Base-by-base conservation (phyloP, 2,113 vertebrate genomes). In the Archocentrus centrarchus region DNA sequence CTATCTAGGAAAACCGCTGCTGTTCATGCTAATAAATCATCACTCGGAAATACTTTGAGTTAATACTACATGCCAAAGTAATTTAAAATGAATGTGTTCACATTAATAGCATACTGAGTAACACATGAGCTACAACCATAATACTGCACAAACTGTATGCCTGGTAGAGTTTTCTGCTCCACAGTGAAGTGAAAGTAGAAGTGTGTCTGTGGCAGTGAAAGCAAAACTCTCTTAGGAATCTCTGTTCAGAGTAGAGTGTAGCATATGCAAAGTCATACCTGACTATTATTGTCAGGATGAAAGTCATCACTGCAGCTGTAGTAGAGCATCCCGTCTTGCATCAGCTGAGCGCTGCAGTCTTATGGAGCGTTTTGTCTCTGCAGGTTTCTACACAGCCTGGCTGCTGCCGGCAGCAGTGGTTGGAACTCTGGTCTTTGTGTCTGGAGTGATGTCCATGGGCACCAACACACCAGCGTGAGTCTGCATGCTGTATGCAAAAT, bases 351-450 rank as follows among this genome's bases (percentile, higher is more conserved):
- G 59, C 81, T 58, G 63, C 77, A 60, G 81, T 60, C 86, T 91
- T 82, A 88, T 80, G 84, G 3, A 80, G n/a, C 62, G 79, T 55
- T 88, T 6, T 90, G 59, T 83, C 62, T 88, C 77, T 88, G 79
- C 86, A 96, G 96, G 96, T 50, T 97, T 96, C 94, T 96, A 96
- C 91, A 96, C 95, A 4, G 94, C 95, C 20, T 97, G 96, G 96
- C 95, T 97, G 47, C 95, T 97, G 78, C 96, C 96, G 0, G 96
- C 95, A 0, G 95, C 96, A 0, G 81, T 94, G n/a, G 93, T 97
- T 3, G 96, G 97, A 61, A 96, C 94, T 2, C 59, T 96, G 27
- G 93, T 97, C 68, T 97, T 97, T 83, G 88, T 96, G 39, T 96
- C 95, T 4, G 95, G 95, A 57, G 88, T 97, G 79, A 89, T 95